These are phyloP conservation scores for Trichogramma evanescens DNA, from an alignment of 2,888 invertebrate genomes.

Conservation along the genomic window DNA sequence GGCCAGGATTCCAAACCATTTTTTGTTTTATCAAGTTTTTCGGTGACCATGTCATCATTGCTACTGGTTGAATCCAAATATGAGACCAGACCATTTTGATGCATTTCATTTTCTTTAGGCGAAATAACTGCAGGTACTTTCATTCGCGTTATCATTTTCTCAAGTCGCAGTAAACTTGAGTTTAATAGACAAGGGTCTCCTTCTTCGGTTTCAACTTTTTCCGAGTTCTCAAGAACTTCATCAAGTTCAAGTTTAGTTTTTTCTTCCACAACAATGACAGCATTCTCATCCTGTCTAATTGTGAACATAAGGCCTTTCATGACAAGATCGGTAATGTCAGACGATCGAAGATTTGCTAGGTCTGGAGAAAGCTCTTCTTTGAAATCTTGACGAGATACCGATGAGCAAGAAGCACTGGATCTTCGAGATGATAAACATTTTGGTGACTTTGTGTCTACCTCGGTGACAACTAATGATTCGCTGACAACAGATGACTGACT, in stretches of 20 bases:
- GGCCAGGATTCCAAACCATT: conserved; percentile 7
- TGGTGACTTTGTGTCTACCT: neutral
- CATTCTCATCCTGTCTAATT: conserved; percentile 38
- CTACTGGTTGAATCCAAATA: conserved; percentile 11
- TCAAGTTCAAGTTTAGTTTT: conserved; percentile 42
- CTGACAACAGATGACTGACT: conserved; percentile 2
- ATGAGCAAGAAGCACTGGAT: neutral
- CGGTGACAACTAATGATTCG: neutral
- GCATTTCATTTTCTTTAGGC: neutral
- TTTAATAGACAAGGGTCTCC: conserved; percentile 41
- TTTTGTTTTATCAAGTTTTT: neutral
- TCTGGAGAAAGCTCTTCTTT: conserved; percentile 16
- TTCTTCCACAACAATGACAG: conserved; percentile 40
- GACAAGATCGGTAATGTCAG: conserved; percentile 43
- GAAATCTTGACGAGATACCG: conserved; percentile 2
- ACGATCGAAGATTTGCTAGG: conserved; percentile 30
- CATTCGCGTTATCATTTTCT: conserved; percentile 42
- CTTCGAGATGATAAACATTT: conserved; percentile 5
- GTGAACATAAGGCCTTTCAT: conserved; percentile 46
- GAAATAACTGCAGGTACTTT: conserved; percentile 27
- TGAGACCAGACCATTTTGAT: conserved; percentile 14
- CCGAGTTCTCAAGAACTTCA: conserved; percentile 44
- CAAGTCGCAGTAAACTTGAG: conserved; percentile 40
- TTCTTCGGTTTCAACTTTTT: conserved; percentile 39
- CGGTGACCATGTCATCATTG: neutral